Percentiles rank a stretch among this genome's conserved stretches.
These are phyloP conservation scores for Pachyramphus minor DNA, from an alignment of 2,113 vertebrate genomes.

Conservation along the genomic window DNA sequence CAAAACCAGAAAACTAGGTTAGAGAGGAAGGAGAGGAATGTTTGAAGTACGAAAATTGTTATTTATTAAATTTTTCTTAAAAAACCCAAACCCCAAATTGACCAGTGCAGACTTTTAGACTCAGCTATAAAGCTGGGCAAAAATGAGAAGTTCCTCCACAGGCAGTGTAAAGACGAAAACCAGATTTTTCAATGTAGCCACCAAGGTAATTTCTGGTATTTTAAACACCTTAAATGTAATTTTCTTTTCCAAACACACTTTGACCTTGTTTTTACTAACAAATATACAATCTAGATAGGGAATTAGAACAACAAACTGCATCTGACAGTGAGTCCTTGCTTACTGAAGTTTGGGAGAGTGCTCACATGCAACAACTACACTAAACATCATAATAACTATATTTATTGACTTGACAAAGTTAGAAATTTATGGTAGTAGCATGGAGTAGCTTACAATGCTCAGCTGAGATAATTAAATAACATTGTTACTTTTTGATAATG, in stretches of 20 bases:
- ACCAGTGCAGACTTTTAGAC: neutral
- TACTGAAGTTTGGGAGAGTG: neutral
- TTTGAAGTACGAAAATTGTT: neutral
- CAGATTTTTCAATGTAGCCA: neutral
- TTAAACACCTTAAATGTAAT: neutral
- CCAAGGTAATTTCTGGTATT: neutral
- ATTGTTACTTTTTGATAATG: neutral
- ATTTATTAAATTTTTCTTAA: neutral
- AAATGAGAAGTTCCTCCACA: neutral
- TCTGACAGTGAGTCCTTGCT: neutral
- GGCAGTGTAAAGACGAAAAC: neutral
- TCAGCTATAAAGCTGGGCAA: neutral
- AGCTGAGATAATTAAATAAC: neutral
- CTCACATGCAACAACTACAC: neutral
- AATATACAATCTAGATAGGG: neutral
- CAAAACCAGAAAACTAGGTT: neutral
- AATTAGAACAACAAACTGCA: neutral
- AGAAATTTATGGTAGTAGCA: neutral
- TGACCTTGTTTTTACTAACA: neutral
- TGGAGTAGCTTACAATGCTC: neutral
- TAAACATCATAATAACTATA: neutral
- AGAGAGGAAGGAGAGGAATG: neutral
- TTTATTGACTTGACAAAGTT: neutral
- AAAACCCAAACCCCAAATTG: fast-evolving
- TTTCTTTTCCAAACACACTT: neutral